These are phyloP conservation scores for Typhlichthys subterraneus DNA, from an alignment of 2,797 vertebrate species.

Conservation along the genomic window DNA sequence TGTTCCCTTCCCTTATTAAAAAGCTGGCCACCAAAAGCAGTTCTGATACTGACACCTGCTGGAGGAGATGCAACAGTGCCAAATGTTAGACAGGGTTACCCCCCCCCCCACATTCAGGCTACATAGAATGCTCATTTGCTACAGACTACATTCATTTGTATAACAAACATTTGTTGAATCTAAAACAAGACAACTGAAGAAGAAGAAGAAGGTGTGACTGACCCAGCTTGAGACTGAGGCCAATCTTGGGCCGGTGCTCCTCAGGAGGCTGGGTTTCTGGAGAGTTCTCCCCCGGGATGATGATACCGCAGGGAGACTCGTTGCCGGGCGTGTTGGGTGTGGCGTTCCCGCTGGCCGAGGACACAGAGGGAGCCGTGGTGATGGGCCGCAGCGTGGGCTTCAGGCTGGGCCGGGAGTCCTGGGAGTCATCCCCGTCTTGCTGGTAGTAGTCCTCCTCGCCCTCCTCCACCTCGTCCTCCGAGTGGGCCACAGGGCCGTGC, in stretches of 20 bases:
- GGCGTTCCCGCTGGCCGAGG: constrained; percentile 92
- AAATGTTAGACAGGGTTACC: too few relatives aligned
- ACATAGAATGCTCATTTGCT: too few relatives aligned
- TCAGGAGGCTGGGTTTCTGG: constrained; percentile 90
- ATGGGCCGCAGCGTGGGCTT: constrained; percentile 95
- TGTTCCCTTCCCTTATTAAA: too few relatives aligned
- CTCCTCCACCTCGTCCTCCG: constrained; percentile 80
- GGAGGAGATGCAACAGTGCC: too few relatives aligned
- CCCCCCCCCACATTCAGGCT: too few relatives aligned
- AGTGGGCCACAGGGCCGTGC: constrained; percentile 66
- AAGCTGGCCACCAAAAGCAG: too few relatives aligned
- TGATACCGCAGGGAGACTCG: constrained; percentile 96
- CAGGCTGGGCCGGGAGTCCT: constrained; percentile 89
- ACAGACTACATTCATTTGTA: too few relatives aligned
- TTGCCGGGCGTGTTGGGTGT: constrained; percentile 94
- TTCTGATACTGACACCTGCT: too few relatives aligned
- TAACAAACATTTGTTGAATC: too few relatives aligned
- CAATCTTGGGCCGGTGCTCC: constrained; percentile 94
- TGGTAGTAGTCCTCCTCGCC: constrained; percentile 76
- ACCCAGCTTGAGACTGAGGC: constrained; percentile 96
- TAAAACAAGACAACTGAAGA: not conserved
- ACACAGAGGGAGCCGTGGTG: constrained; percentile 93
- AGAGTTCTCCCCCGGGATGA: constrained; percentile 97
- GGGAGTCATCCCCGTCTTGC: constrained; percentile 84
- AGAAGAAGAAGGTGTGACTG: constrained; percentile 27